These are phyloP conservation scores for Trichonephila clavipes DNA, from an alignment of 1,140 invertebrate genomes.

Conservation along the genomic window DNA sequence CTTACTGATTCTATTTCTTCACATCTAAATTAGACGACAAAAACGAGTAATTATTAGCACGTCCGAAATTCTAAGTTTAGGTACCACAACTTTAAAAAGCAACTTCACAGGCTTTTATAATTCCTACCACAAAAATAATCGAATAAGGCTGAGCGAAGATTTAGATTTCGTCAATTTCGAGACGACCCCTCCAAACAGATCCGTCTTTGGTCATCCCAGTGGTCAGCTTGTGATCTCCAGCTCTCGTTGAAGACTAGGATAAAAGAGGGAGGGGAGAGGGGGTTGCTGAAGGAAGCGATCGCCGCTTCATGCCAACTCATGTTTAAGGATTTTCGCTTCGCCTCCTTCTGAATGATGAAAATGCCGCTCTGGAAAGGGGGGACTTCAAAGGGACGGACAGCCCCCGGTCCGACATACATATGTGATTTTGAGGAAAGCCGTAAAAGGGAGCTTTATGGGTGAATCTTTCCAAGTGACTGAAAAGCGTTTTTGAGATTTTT, in stretches of 20 bases:
- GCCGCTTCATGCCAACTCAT: conserved; percentile 74
- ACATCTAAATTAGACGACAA: too few species aligned
- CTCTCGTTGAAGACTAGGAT: neutral
- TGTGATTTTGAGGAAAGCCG: conserved; percentile 33
- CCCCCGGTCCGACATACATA: conserved; percentile 5
- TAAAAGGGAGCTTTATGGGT: conserved; percentile 51
- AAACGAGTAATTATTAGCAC: too few species aligned
- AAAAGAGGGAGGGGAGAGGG: neutral
- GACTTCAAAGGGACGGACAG: neutral
- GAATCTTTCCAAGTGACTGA: conserved; percentile 58
- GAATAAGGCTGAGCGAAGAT: too few species aligned
- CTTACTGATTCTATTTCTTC: too few species aligned
- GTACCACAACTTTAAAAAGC: too few species aligned
- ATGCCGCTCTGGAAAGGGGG: neutral
- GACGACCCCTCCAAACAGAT: neutral
- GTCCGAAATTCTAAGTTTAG: too few species aligned
- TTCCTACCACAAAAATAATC: too few species aligned
- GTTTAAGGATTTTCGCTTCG: conserved; percentile 74
- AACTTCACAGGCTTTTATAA: too few species aligned
- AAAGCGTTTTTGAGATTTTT: conserved; percentile 41
- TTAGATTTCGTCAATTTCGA: neutral
- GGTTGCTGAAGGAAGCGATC: conserved; percentile 51
- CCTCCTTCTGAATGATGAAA: conserved; percentile 12
- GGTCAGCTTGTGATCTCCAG: conserved; percentile 62
- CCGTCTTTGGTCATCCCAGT: conserved; percentile 39